Evolutionary conservation across 1,140 invertebrate genomes (phyloP), one percentile per base, ranked within the genome.

Genomic region (Linepithema humile): DNA sequence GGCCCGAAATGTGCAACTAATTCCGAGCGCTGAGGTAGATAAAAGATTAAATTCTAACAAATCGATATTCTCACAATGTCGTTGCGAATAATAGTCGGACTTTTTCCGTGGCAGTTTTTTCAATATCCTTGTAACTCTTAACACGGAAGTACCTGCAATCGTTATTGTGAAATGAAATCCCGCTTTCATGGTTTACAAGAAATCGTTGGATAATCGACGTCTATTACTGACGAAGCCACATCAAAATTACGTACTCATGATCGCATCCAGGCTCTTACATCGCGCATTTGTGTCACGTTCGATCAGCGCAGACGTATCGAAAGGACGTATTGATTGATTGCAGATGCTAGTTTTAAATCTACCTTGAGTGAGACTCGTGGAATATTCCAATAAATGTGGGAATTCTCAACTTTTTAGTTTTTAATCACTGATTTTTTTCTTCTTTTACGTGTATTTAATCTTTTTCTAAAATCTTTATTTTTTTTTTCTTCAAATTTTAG

Each of bases 21-120:
- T n/a, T n/a, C n/a, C n/a, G n/a, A n/a, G n/a, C n/a, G n/a, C n/a
- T n/a, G 32, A 20, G 20, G 38, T 38, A 29, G 40, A 65, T 20
- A 32, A 43, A n/a, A 65, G 45, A 77, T 65, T 38, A 77, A 65
- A 77, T 77, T 65, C 32, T 77, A 43, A 26, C 59, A 50, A 50
- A 65, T n/a, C 12, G n/a, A n/a, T n/a, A n/a, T n/a, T n/a, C 17
- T 72, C 17, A 17, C 45, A 29, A 32, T 32, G 38, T 29, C 2
- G 26, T 40, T n/a, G 1, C 5, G 26, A 20, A 23, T 62, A 29
- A 64, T 26, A 35, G 38, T 3, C 9, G 20, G 20, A 20, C 26
- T 65, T 53, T 77, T 73, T 77, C 2, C 29, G 23, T 17, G 4
- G 20, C 60, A 17, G 40, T 29, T 64, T 64, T 77, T 65, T 23